phyloP scores from a whole-genome alignment of 2,113 vertebrate genomes.

The Elgaria multicarinata region DNA sequence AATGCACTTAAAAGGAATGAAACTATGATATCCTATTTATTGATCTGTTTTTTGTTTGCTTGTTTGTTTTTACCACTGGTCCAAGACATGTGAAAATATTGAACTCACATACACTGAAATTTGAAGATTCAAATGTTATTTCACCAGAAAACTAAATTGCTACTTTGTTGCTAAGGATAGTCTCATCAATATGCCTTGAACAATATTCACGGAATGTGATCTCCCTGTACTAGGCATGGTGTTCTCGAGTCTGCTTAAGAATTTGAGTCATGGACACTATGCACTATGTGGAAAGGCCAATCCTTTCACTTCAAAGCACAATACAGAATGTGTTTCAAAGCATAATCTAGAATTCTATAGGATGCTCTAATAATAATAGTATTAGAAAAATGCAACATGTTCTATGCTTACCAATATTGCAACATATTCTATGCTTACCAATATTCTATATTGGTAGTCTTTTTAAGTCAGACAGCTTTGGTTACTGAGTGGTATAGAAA shows the following conservation, averaged over 20 bases:
- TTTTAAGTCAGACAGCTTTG: background rate
- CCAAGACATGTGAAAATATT: background rate
- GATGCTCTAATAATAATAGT: conserved; percentile 5
- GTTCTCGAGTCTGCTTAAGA: conserved; percentile 49
- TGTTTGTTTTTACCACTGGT: background rate
- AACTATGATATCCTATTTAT: background rate
- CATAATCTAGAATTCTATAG: no score
- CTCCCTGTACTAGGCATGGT: conserved; percentile 15
- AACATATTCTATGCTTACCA: no score
- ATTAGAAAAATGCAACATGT: conserved; percentile 9
- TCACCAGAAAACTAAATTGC: background rate
- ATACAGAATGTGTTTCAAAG: background rate
- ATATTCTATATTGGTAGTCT: background rate
- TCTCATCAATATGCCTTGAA: conserved; percentile 35
- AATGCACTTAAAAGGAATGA: conserved; percentile 11
- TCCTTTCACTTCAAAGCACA: conserved; percentile 39
- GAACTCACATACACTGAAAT: background rate
- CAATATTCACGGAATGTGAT: conserved; percentile 8
- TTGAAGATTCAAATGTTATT: background rate
- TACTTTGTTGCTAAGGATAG: conserved; percentile 13
- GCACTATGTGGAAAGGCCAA: conserved; percentile 50
- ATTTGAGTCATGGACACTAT: conserved; percentile 40
- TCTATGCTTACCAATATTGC: background rate
- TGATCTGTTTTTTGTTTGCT: conserved; percentile 6
- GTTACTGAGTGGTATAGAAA: no score